These are phyloP conservation scores for Elegia similella DNA, from an alignment of 2,888 invertebrate species.

Conservation along the genomic window DNA sequence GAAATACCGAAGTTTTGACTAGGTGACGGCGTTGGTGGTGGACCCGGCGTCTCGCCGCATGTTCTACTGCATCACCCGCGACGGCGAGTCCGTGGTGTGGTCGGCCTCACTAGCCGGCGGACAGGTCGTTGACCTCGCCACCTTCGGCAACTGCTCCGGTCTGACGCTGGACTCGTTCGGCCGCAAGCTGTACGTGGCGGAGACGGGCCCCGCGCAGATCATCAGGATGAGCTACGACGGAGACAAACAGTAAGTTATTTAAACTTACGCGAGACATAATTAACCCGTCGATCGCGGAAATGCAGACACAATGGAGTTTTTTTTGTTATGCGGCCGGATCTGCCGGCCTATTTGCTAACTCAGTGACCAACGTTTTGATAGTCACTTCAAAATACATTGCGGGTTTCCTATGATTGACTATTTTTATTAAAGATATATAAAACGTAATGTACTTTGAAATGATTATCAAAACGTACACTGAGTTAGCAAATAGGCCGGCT, in stretches of 20 bases:
- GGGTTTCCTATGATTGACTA: no score
- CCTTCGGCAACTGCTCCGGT: slow-evolving; percentile 61
- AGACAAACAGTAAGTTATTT: slow-evolving; percentile 44
- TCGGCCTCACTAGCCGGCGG: slow-evolving; percentile 79
- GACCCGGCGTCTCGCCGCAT: slow-evolving; percentile 83
- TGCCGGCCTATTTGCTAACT: no score
- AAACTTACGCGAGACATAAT: no score
- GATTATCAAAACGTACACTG: no score
- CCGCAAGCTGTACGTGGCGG: slow-evolving; percentile 88
- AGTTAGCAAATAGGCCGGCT: no score
- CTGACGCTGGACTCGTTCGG: slow-evolving; percentile 72
- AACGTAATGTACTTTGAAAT: no score
- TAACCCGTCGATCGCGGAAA: no score
- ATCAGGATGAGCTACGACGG: slow-evolving; percentile 65
- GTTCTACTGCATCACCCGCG: slow-evolving; percentile 80
- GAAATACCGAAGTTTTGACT: slow-evolving; percentile 24
- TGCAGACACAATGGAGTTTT: no score
- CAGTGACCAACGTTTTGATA: no score
- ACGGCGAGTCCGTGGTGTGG: slow-evolving; percentile 73
- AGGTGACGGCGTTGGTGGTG: slow-evolving; percentile 82
- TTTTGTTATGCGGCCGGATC: no score
- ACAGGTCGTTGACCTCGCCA: slow-evolving; percentile 59
- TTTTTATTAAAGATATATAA: no score
- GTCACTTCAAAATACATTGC: no score
- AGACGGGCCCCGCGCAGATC: slow-evolving; percentile 74